Base-by-base conservation (phyloP, 2,888 invertebrate genomes). In the Nemotelus nigrinus region DNA sequence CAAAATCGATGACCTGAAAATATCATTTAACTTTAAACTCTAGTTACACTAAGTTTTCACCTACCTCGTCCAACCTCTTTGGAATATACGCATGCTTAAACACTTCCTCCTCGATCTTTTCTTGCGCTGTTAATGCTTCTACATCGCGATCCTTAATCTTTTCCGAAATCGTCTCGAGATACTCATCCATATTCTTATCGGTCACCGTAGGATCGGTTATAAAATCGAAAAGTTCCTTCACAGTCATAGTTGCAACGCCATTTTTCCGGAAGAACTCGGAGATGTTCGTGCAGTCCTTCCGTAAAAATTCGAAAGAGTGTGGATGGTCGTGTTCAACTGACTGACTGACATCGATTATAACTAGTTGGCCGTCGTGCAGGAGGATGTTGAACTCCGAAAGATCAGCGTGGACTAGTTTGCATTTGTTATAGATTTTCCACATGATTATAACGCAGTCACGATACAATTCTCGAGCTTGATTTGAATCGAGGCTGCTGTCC, bases 291-390 rank as follows among this genome's bases (percentile, higher is more conserved):
- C 98, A 97, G 88, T 99, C 99, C 85, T 95, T 97, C 78, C 98
- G 90, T 67, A 99, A 89, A 86, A 99, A 99, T 80, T 97, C 96
- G 81, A 97, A 91, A 0, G 99, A 96, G 87, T 95, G 93, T 0
- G 98, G 98, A 90, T 99, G 98, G 86, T 99, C 98, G 86, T 98
- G 98, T 87, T 99, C 98, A 0, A 99, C 99, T 0, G 98, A 95
- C 85, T 99, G 99, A 0, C 98, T 98, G 0, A 99, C 99, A 88
- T 99, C 99, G 83, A 99, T 99, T 41, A 99, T 92, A 79, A 94
- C 93, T n/a, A 96, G 87, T 83, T 94, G 91, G 0, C 93, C 94
- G 83, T 95, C 90, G 83, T 95, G 92, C 83, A 93, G 95, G 81
- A 99, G 88, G 80, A 99, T 90, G 88, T 99, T 99, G 84, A 96